Conservation (phyloP, 2,797 vertebrate species). For the Distichodus sexfasciatus region DNA sequence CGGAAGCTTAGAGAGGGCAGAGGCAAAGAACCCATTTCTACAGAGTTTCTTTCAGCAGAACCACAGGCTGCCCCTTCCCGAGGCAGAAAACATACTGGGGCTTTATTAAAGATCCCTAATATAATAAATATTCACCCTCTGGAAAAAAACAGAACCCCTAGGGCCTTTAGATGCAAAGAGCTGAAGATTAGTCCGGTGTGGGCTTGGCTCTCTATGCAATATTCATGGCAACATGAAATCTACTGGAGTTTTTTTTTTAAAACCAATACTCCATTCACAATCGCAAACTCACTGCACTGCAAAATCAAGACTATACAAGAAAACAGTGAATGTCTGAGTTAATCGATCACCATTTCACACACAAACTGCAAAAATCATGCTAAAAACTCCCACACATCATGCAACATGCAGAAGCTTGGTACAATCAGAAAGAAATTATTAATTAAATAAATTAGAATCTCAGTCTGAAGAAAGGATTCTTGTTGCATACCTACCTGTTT, state of each 20-base stretch:
- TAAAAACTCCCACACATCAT: conserved; percentile 33
- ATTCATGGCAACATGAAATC: not conserved
- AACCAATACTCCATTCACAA: not conserved
- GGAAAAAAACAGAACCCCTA: no score
- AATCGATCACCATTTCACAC: conserved; percentile 10
- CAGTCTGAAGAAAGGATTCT: not conserved
- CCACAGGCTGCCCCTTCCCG: not conserved
- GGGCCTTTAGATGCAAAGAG: not conserved
- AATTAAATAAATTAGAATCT: conserved; percentile 6
- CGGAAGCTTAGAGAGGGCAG: not conserved
- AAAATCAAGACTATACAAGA: conserved; percentile 9
- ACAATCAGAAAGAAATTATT: not conserved
- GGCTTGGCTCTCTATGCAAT: not conserved
- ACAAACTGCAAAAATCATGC: conserved; percentile 24
- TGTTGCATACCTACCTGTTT: not conserved
- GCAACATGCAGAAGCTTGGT: conserved; percentile 24
- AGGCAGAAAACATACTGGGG: not conserved
- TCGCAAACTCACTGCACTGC: conserved; percentile 1
- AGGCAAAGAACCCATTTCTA: not conserved
- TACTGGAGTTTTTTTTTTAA: not conserved
- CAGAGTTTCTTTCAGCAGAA: not conserved
- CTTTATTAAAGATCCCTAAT: no score
- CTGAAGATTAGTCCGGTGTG: not conserved
- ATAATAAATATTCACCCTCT: no score
- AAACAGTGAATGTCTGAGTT: not conserved